Conservation (phyloP, 1,140 invertebrate species). For the Papilio aristodemus region DNA sequence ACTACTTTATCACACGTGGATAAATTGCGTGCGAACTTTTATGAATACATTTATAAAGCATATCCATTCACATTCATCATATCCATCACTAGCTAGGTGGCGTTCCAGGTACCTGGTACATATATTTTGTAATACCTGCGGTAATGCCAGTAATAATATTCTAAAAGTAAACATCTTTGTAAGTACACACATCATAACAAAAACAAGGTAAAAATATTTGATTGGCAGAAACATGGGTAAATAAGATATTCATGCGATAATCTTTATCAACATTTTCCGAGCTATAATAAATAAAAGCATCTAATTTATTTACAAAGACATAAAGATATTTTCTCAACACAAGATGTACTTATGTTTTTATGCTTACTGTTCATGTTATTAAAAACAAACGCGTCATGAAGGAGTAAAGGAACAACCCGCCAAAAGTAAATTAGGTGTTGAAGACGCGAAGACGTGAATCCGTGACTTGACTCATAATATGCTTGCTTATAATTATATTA, state of each 20-base stretch:
- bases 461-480: constrained; percentile 45
- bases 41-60: neutral
- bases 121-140: neutral
- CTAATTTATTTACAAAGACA: neutral
- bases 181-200: neutral
- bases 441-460: constrained; percentile 48
- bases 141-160: neutral
- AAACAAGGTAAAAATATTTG: neutral
- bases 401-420: constrained; percentile 17
- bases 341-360: constrained; percentile 11
- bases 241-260: too few relatives aligned
- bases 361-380: constrained; percentile 3
- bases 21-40: neutral
- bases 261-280: neutral
- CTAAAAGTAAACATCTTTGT: neutral
- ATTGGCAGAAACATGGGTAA: too few relatives aligned
- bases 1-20: constrained; percentile 1
- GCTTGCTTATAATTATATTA: constrained; percentile 11
- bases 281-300: neutral
- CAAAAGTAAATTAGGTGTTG: constrained; percentile 56
- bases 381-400: constrained; percentile 23
- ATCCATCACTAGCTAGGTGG: neutral
- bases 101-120: neutral
- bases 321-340: constrained; percentile 10
- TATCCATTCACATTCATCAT: neutral